Base-by-base conservation (phyloP, 2,888 invertebrate genomes). In the Thymelicus acteon region DNA sequence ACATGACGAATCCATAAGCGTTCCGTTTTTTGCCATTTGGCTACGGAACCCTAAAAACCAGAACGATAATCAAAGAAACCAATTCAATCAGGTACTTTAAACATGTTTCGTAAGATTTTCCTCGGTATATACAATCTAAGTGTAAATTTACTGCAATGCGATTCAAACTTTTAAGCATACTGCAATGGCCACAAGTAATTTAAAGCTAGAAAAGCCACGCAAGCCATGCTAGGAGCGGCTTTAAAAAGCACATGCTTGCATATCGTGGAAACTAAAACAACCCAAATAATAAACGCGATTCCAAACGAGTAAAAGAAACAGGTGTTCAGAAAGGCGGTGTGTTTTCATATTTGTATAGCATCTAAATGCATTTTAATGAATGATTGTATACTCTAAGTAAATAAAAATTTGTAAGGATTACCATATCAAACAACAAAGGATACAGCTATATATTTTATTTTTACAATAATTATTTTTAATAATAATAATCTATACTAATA, bases 71-170 rank as follows among this genome's bases (percentile, higher is more conserved):
- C 8, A 7, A 40, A 7, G n/a, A 44, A 44, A 44, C 8, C 7
- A 10, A 44, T 10, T 44, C 44, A 44, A 12, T 44, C 12, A 44
- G 44, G 44, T 44, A 44, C 12, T 44, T 19, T 8, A 52, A 7
- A 13, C 13, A 49, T 13, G 6, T 52, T 8, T 7, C 7, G 15
- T 52, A 52, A n/a, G 13, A 13, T 52, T 52, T 52, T 15, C 15
- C 15, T 52, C 6, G n/a, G 52, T 52, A 44, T 3, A 19, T 52
- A 52, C 19, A 52, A 52, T 7, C 13, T 52, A 19, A 52, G 52
- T n/a, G 52, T 54, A 19, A 39, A 64, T 64, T 64, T 39, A 64
- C 64, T 64, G 64, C 64, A 64, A 15, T 64, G 64, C 64, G 64
- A 64, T 64, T 54, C 8, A n/a, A n/a, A 40, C 31, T 65, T 57